A percentile compares a stretch with the other conserved stretches of the same genome.
Conservation (phyloP, 2,888 invertebrate genomes). For the Osmoderma eremita region DNA sequence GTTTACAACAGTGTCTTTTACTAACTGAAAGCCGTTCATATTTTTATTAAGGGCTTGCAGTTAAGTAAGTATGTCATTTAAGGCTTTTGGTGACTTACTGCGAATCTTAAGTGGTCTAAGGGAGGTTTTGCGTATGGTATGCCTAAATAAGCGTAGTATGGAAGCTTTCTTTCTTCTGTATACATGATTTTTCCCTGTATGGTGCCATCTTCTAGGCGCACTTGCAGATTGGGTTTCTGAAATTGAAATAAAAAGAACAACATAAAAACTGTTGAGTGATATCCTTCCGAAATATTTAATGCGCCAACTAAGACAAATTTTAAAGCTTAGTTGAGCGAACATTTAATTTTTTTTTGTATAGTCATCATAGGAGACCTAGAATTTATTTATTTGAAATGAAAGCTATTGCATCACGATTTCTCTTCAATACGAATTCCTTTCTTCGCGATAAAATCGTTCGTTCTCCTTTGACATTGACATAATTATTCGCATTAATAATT, state of each 20-base stretch:
- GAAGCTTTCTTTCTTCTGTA: constrained; percentile 39
- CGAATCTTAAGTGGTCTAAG: constrained; percentile 45
- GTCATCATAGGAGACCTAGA: too few species aligned
- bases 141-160: constrained; percentile 45
- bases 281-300: too few species aligned
- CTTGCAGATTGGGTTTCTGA: constrained; percentile 44
- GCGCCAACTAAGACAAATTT: too few species aligned
- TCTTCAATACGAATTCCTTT: not conserved
- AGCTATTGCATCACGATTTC: too few species aligned
- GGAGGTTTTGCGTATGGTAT: constrained; percentile 49
- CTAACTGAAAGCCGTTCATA: not conserved
- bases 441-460: not conserved
- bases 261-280: too few species aligned
- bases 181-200: constrained; percentile 45
- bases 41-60: not conserved
- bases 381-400: too few species aligned
- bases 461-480: constrained; percentile 28
- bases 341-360: too few species aligned
- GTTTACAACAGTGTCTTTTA: constrained; percentile 13
- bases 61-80: not conserved
- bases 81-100: constrained; percentile 37
- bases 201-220: constrained; percentile 43
- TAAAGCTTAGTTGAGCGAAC: too few species aligned
- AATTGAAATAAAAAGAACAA: not conserved
- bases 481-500: constrained; percentile 15